Conservation (phyloP, 2,888 invertebrate species). For the Macrophya alboannulata region DNA sequence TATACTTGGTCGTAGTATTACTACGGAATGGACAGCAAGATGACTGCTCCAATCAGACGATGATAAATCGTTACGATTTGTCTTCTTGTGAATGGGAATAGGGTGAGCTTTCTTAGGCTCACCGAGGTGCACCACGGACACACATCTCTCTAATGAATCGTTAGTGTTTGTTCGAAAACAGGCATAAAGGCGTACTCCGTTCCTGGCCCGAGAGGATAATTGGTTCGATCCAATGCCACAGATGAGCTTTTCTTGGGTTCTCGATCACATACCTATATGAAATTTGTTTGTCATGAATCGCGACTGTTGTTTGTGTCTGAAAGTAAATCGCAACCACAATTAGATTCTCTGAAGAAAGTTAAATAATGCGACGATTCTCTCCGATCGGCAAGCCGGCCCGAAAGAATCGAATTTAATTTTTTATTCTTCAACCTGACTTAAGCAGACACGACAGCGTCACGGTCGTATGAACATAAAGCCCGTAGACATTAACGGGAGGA, state of each 20-base stretch:
- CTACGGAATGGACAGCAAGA: not conserved
- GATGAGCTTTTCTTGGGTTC: not conserved
- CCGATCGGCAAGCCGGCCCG: not conserved
- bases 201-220: conserved; percentile 12
- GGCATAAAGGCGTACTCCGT: not conserved
- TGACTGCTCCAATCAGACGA: conserved; percentile 54
- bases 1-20: not conserved
- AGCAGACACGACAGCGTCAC: conserved; percentile 36
- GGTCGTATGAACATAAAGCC: conserved; percentile 41
- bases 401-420: conserved; percentile 9
- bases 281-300: not conserved
- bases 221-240: conserved; percentile 20
- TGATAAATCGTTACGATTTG: conserved; percentile 55
- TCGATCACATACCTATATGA: not conserved
- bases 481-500: conserved; percentile 25
- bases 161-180: conserved; percentile 35
- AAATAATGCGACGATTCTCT: conserved; percentile 12
- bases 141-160: conserved; percentile 46
- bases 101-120: conserved; percentile 16
- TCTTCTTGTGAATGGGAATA: conserved; percentile 30
- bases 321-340: conserved; percentile 30
- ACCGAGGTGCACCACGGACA: not conserved
- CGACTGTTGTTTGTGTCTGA: not conserved
- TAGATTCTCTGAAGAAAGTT: not conserved
- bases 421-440: conserved; percentile 1